These are phyloP conservation scores for Brevimyrus niger DNA, from an alignment of 2,113 vertebrate species.

Conservation along the genomic window DNA sequence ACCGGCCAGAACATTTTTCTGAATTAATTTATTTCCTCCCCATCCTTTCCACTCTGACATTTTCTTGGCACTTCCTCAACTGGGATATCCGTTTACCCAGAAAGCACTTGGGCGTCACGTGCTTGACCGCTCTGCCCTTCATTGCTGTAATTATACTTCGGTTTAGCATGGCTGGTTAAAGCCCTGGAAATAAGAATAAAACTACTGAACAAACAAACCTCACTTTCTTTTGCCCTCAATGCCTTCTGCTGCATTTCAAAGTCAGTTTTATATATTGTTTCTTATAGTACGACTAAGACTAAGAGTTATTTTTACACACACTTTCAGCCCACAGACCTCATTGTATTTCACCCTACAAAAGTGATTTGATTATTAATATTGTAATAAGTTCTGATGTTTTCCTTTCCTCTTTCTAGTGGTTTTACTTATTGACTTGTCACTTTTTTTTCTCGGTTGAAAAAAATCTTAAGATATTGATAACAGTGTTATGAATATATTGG, in stretches of 20 bases:
- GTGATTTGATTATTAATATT: background rate
- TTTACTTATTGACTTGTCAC: background rate
- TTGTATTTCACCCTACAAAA: background rate
- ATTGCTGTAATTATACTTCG: background rate
- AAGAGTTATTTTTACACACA: background rate
- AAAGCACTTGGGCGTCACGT: background rate
- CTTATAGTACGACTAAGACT: slow-evolving; percentile 1
- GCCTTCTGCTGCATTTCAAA: slow-evolving; percentile 20
- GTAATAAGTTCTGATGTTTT: background rate
- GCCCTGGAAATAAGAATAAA: slow-evolving; percentile 10
- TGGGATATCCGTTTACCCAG: slow-evolving; percentile 13
- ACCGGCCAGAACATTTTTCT: slow-evolving; percentile 9
- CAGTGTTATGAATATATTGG: background rate
- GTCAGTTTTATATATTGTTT: slow-evolving; percentile 16
- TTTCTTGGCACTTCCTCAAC: slow-evolving; percentile 17
- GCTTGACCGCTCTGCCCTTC: background rate
- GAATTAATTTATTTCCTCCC: slow-evolving; percentile 21
- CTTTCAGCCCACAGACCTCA: background rate
- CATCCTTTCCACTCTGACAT: slow-evolving; percentile 17
- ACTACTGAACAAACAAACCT: slow-evolving; percentile 2
- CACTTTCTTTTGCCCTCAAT: background rate
- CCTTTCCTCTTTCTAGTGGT: background rate
- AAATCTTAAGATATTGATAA: background rate
- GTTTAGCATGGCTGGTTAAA: slow-evolving; percentile 8
- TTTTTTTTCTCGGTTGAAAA: background rate